phyloP scores from a whole-genome alignment of 2,113 vertebrate species.

The Tamias sibiricus region DNA sequence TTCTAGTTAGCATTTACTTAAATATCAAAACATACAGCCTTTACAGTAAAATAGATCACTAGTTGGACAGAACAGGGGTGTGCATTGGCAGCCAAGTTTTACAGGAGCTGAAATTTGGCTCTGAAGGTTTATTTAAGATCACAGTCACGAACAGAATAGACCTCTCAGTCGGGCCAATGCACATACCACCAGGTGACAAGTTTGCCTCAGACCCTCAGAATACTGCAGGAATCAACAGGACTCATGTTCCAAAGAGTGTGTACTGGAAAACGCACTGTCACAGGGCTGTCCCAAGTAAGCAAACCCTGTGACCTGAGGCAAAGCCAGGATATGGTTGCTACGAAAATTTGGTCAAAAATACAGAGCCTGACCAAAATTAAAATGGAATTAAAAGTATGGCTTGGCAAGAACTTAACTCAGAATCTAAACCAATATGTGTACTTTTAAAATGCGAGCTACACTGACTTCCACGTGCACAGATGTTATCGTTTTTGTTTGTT shows the following conservation, averaged over 20 bases:
- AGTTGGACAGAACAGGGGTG: background rate
- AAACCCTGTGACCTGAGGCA: background rate
- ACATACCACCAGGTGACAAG: fast-evolving
- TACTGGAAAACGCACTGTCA: no score
- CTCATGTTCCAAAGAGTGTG: background rate
- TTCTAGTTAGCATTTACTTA: constrained; percentile 36
- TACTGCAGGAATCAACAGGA: background rate
- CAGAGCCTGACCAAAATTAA: background rate
- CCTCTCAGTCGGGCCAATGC: no score
- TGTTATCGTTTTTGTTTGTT: no score
- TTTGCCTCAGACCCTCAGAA: background rate
- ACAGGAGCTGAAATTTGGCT: no score
- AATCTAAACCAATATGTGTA: background rate
- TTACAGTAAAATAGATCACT: background rate
- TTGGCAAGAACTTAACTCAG: background rate
- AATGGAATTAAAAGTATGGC: background rate
- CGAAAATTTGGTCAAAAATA: background rate
- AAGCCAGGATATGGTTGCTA: background rate
- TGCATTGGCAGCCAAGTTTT: background rate
- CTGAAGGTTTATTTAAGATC: no score
- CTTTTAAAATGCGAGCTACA: background rate
- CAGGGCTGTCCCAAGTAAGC: no score
- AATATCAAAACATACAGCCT: background rate
- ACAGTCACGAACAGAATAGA: no score
- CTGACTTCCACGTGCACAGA: background rate